These are phyloP conservation scores for Bambusicola thoracicus DNA, from an alignment of 2,113 vertebrate species.

Conservation along the genomic window DNA sequence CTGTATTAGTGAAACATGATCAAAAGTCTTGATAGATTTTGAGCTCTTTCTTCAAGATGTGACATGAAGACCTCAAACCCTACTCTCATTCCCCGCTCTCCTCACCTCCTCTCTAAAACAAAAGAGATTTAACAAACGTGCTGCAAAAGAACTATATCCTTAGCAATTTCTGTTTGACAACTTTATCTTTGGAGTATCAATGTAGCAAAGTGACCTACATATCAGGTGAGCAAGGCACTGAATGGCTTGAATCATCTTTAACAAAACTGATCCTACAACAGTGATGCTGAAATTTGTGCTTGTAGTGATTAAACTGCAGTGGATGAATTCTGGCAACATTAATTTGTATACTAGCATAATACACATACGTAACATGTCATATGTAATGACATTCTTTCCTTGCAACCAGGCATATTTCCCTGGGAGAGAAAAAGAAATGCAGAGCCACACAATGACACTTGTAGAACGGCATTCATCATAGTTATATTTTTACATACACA, in stretches of 20 bases:
- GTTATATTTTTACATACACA: not conserved
- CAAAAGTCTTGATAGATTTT: not conserved
- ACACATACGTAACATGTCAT: not conserved
- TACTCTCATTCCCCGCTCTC: not conserved
- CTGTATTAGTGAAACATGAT: not conserved
- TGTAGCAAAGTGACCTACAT: not conserved
- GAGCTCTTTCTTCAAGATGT: not conserved
- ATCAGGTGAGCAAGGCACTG: not conserved
- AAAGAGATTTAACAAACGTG: not conserved
- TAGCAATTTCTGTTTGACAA: not conserved
- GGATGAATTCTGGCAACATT: not conserved
- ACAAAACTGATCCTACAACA: not conserved
- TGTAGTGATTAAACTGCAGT: not conserved
- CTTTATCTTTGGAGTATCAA: not conserved
- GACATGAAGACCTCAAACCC: not conserved
- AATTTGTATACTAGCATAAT: not conserved
- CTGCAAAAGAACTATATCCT: not conserved
- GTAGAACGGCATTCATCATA: not conserved
- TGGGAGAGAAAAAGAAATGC: not conserved
- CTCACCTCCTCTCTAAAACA: not conserved
- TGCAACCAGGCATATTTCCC: not conserved
- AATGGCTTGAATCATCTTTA: not conserved
- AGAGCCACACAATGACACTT: not conserved
- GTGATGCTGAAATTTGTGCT: not conserved
- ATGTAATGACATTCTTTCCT: not conserved